Evolutionary conservation across 2,888 invertebrate genomes (phyloP).

Genomic region (Seira ritae): DNA sequence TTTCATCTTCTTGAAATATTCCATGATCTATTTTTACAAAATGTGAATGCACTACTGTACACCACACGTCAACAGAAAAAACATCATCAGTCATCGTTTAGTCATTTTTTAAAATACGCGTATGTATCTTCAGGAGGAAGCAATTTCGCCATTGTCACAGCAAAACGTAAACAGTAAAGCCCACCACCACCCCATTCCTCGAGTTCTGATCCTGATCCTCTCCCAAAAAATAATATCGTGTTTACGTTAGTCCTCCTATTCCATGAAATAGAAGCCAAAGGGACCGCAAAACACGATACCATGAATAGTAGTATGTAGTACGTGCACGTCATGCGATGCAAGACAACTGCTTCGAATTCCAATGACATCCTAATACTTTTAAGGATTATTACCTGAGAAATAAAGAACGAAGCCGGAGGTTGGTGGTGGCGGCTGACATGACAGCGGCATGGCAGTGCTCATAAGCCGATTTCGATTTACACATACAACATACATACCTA

Average conservation of each 20-base stretch:
- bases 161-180: conserved; percentile 29
- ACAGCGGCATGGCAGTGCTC: not conserved
- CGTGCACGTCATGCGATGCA: not conserved
- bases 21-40: no score
- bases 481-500: conserved; percentile 33
- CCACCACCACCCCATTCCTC: conserved; percentile 30
- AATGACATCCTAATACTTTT: conserved; percentile 45
- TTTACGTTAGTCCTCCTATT: not conserved
- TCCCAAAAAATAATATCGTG: not conserved
- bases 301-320: no score
- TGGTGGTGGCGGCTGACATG: not conserved
- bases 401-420: conserved; percentile 4
- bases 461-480: conserved; percentile 14
- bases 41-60: no score
- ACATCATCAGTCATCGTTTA: no score
- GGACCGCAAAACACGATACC: not conserved
- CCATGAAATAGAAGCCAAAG: not conserved
- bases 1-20: no score
- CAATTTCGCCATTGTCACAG: conserved; percentile 47
- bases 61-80: no score
- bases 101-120: no score
- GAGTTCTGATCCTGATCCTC: not conserved
- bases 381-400: conserved; percentile 55
- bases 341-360: conserved; percentile 1
- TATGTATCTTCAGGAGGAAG: no score